These are phyloP conservation scores for Arothron firmamentum DNA, from an alignment of 2,113 vertebrate genomes.

Conservation along the genomic window DNA sequence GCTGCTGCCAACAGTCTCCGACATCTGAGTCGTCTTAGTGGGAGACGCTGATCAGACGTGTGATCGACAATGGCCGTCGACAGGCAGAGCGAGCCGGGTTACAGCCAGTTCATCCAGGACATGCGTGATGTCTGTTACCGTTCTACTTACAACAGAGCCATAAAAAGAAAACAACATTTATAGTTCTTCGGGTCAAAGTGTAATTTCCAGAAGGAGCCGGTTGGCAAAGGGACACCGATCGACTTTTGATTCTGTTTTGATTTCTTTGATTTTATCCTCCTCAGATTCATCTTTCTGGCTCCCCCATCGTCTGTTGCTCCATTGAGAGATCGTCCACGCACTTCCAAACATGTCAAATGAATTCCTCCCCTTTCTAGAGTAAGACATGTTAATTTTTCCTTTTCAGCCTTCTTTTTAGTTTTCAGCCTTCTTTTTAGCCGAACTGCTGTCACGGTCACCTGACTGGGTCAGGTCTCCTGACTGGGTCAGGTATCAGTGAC, in stretches of 20 bases:
- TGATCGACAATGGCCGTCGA: too few relatives aligned
- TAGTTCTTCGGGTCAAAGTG: constrained; percentile 38
- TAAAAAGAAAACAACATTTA: constrained; percentile 36
- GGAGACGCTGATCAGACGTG: too few relatives aligned
- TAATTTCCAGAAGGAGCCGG: neutral
- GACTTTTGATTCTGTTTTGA: neutral
- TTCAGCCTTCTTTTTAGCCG: too few relatives aligned
- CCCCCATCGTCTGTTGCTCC: constrained; percentile 7
- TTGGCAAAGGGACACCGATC: neutral
- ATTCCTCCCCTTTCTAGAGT: constrained; percentile 41
- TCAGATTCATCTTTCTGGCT: constrained; percentile 21
- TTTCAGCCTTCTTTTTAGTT: neutral
- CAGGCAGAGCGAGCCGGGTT: too few relatives aligned
- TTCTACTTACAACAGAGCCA: neutral
- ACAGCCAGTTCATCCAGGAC: too few relatives aligned
- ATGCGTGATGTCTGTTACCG: too few relatives aligned
- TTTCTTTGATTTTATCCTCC: neutral
- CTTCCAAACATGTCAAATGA: neutral
- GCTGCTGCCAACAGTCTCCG: too few relatives aligned
- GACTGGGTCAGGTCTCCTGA: too few relatives aligned
- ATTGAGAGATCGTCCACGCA: neutral
- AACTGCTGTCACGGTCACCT: too few relatives aligned
- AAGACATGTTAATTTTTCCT: constrained; percentile 26
- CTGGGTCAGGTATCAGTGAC: too few relatives aligned
- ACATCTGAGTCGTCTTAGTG: too few relatives aligned